Base-by-base conservation (phyloP, 2,888 invertebrate genomes). In the Lobophora halterata region DNA sequence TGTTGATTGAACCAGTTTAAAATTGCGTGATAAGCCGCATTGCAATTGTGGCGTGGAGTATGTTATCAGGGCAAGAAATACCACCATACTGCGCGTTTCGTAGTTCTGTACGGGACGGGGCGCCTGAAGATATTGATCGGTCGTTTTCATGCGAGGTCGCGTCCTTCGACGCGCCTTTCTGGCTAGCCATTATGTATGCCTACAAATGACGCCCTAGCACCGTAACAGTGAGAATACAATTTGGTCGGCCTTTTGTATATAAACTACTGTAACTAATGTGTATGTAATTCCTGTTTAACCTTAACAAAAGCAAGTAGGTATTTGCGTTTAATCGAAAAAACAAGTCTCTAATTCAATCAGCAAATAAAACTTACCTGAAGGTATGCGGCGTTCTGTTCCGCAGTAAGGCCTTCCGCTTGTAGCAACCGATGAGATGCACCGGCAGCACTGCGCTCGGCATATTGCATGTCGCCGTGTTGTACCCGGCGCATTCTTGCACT, bases 301-400 rank as follows among this genome's bases (percentile, higher is more conserved):
- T n/a, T n/a, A n/a, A n/a, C n/a, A n/a, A n/a, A n/a, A n/a, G n/a
- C n/a, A n/a, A n/a, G n/a, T n/a, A n/a, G n/a, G n/a, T n/a, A n/a
- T n/a, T n/a, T n/a, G n/a, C n/a, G n/a, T n/a, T n/a, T n/a, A n/a
- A n/a, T n/a, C n/a, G n/a, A n/a, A n/a, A n/a, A n/a, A n/a, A n/a
- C n/a, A n/a, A n/a, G n/a, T n/a, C n/a, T n/a, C n/a, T n/a, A n/a
- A n/a, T n/a, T n/a, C n/a, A n/a, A n/a, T n/a, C n/a, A n/a, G 1
- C 20, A 11, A 12, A 10, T n/a, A 25, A 17, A 1, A 66, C 78
- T 79, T 78, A 95, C 95, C 91, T 95, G 93, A 55, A 93, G 91
- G 53, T 93, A 90, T 41, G 96, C 92, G 51, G 94, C 92, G 68
- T 94, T 93, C 77, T 96, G 94, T 80, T 97, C 95, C 1, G 96